Conservation (phyloP, 1,140 invertebrate species). For the Drosophila jambulina region DNA sequence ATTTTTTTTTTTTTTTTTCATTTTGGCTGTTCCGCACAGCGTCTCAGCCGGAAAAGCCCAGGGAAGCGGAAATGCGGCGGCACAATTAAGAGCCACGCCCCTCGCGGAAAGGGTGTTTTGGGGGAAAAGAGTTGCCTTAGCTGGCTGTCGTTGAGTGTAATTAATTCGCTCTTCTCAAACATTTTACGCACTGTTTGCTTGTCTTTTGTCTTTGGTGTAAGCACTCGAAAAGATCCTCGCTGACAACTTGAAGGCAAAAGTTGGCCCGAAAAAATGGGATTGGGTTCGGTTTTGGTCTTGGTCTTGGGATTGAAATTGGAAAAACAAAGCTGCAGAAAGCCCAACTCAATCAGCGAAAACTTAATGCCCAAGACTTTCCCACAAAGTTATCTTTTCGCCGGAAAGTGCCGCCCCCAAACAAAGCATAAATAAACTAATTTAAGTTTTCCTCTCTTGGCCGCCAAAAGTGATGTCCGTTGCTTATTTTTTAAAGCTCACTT, state of each 20-base stretch:
- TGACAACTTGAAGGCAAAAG: constrained; percentile 73
- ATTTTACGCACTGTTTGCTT: constrained; percentile 80
- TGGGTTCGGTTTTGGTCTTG: constrained; percentile 9
- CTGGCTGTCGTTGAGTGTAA: constrained; percentile 69
- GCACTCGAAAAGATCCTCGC: constrained; percentile 70
- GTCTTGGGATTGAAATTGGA: constrained; percentile 15
- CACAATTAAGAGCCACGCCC: constrained; percentile 54
- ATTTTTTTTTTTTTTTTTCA: not conserved
- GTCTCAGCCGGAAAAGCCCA: constrained; percentile 27
- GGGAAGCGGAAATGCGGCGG: constrained; percentile 49
- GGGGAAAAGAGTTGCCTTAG: constrained; percentile 39
- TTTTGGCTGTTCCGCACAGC: constrained; percentile 10
- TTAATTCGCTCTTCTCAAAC: constrained; percentile 80
- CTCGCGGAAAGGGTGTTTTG: not conserved
- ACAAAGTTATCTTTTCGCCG: constrained; percentile 66
- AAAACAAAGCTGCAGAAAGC: constrained; percentile 32
- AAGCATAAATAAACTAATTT: constrained; percentile 82
- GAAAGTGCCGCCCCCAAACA: constrained; percentile 58
- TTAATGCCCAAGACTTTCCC: constrained; percentile 52
- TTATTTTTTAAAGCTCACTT: constrained; percentile 33
- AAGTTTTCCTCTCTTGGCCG: constrained; percentile 61
- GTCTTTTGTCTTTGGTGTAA: constrained; percentile 78
- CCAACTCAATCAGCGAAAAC: constrained; percentile 75
- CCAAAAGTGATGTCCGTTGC: constrained; percentile 19
- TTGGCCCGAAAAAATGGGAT: constrained; percentile 28